A percentile compares a stretch with the other conserved stretches of the same genome.
phyloP scores from a whole-genome alignment of 2,113 vertebrate species.

The Oreocharis arfaki region DNA sequence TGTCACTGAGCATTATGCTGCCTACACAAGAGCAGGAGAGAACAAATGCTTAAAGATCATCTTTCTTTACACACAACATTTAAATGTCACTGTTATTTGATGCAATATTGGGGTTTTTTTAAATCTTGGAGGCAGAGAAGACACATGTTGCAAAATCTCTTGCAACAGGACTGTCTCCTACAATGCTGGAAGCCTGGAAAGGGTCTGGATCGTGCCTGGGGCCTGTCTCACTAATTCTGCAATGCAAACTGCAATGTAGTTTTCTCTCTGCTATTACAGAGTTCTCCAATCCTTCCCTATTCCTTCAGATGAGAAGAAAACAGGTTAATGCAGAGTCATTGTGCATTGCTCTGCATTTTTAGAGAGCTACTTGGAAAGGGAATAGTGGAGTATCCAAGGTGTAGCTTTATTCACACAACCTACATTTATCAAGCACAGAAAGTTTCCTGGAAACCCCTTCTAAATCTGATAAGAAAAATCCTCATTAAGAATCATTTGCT shows the following conservation, averaged over 20 bases:
- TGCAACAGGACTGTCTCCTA: background rate
- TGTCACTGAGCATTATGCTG: background rate
- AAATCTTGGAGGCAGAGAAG: background rate
- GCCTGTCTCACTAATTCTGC: background rate
- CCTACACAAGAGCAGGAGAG: background rate
- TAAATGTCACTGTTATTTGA: background rate
- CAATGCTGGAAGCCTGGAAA: background rate
- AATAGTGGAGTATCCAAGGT: background rate
- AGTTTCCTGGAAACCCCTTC: background rate
- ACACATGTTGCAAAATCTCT: background rate
- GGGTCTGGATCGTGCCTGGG: background rate
- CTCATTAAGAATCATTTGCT: constrained; percentile 28
- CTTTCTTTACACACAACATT: background rate
- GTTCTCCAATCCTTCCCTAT: background rate
- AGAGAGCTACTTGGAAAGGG: background rate
- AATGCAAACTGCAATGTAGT: background rate
- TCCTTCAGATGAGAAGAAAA: background rate
- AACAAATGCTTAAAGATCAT: background rate
- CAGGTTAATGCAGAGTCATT: background rate
- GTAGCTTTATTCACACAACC: background rate
- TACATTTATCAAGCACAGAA: background rate
- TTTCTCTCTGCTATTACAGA: background rate
- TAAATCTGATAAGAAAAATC: constrained; percentile 39
- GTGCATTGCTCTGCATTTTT: background rate
- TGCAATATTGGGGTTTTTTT: background rate